Conservation (phyloP, 2,797 vertebrate genomes). For the Meriones psammophilus region DNA sequence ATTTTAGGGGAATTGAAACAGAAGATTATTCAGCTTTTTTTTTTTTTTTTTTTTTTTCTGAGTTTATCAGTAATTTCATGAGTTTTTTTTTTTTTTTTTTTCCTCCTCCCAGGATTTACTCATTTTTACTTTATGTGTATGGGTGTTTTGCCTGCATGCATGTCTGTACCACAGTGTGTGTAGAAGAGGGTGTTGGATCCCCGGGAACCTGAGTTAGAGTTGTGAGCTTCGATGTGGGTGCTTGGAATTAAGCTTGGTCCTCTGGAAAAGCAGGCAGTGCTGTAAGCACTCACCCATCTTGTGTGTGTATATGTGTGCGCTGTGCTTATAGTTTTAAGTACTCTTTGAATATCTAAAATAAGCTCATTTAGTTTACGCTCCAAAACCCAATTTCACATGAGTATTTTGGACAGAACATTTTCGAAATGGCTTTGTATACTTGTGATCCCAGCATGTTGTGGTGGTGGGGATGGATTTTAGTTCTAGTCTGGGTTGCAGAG, state of each 20-base stretch:
- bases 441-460: background rate
- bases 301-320: too few species aligned
- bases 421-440: background rate
- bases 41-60: background rate
- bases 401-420: background rate
- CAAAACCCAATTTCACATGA: conserved; percentile 33
- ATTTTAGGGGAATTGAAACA: conserved; percentile 52
- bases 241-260: background rate
- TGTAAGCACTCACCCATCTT: too few species aligned
- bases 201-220: background rate
- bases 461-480: background rate
- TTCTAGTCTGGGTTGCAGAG: background rate
- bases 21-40: background rate
- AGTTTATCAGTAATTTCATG: background rate
- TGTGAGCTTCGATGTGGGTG: background rate
- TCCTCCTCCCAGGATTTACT: background rate
- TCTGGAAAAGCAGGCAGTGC: background rate
- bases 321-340: conserved; percentile 1
- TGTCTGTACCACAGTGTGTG: background rate
- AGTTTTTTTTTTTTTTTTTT: background rate
- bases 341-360: conserved; percentile 23
- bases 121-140: background rate
- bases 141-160: background rate
- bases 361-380: conserved; percentile 46
- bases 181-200: background rate